Evolutionary conservation across 2,113 vertebrate genomes (phyloP).

Genomic region (Ivindomyrus marchei): DNA sequence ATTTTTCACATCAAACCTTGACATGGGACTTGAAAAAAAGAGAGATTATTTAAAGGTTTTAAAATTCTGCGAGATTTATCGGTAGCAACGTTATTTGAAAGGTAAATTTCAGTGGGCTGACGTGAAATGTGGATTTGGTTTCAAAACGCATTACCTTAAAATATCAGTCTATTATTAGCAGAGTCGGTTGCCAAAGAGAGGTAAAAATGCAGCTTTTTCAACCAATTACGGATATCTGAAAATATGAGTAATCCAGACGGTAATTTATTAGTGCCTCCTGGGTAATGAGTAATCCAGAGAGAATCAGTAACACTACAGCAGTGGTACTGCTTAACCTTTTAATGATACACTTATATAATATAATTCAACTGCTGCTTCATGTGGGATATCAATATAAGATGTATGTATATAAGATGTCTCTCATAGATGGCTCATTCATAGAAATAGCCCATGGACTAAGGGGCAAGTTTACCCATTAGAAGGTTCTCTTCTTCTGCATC

Average conservation of each 20-base stretch:
- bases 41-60: not conserved
- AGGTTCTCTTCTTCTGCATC: not conserved
- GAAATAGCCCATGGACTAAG: not conserved
- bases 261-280: not conserved
- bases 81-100: not conserved
- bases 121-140: not conserved
- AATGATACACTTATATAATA: not conserved
- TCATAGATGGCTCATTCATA: not conserved
- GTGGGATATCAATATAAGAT: not conserved
- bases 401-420: not conserved
- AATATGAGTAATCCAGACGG: not conserved
- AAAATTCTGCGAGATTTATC: not conserved
- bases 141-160: not conserved
- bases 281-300: not conserved
- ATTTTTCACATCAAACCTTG: not conserved
- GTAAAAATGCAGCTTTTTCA: not conserved
- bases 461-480: not conserved
- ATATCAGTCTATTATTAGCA: slow-evolving; percentile 1
- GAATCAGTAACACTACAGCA: not conserved
- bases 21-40: not conserved
- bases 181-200: not conserved
- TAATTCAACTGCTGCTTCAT: not conserved
- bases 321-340: not conserved
- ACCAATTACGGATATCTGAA: not conserved
- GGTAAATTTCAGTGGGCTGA: not conserved